Evolutionary conservation across 2,888 invertebrate genomes (phyloP).

Genomic region (Ochropleura leucogaster): DNA sequence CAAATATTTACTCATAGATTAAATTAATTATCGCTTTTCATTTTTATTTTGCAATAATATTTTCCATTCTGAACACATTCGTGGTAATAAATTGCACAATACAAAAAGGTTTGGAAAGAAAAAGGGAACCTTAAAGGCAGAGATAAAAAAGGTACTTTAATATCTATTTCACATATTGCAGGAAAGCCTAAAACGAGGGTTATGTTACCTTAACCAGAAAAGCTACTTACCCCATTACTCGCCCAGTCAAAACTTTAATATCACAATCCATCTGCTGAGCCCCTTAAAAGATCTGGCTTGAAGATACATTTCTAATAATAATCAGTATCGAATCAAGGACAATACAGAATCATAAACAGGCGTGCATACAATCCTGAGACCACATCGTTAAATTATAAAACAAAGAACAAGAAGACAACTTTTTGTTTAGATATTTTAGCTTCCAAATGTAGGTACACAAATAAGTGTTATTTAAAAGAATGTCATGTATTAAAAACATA

Average conservation of each 20-base stretch:
- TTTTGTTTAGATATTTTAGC: slow-evolving; percentile 2
- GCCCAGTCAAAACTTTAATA: not conserved
- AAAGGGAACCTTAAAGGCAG: too few relatives aligned
- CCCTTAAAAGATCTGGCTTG: not conserved
- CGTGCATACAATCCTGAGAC: slow-evolving; percentile 56
- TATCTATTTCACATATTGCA: not conserved
- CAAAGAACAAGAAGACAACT: slow-evolving; percentile 15
- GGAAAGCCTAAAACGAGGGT: not conserved
- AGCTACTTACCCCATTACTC: not conserved
- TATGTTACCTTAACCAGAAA: not conserved
- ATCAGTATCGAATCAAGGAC: slow-evolving; percentile 4
- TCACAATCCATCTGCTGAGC: not conserved
- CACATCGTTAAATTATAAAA: slow-evolving; percentile 37
- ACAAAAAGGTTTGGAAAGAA: too few relatives aligned
- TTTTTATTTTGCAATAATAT: too few relatives aligned
- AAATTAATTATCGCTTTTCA: too few relatives aligned
- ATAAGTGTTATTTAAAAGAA: too few relatives aligned
- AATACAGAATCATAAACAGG: slow-evolving; percentile 62
- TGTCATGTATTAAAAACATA: too few relatives aligned
- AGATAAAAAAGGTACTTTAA: too few relatives aligned
- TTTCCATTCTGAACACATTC: too few relatives aligned
- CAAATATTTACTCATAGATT: too few relatives aligned
- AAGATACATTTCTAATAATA: slow-evolving; percentile 20
- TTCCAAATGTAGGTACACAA: slow-evolving; percentile 30
- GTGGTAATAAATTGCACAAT: too few relatives aligned